phyloP scores from a whole-genome alignment of 2,888 invertebrate genomes.

The Chesias legatella region DNA sequence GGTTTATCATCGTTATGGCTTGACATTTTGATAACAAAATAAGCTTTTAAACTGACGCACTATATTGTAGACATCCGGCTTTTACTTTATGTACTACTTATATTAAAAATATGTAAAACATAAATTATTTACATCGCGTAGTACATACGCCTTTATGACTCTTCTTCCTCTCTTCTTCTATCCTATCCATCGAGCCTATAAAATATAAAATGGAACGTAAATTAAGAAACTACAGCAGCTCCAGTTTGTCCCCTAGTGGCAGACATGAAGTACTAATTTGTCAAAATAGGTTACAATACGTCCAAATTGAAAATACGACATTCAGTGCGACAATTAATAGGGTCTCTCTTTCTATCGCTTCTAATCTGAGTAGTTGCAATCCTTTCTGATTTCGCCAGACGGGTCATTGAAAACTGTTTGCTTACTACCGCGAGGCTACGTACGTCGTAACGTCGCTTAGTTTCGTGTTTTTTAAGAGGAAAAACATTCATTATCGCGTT shows the following conservation, averaged over 20 bases:
- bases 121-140: no score
- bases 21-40: no score
- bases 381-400: slow-evolving; percentile 43
- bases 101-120: no score
- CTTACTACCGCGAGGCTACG: slow-evolving; percentile 65
- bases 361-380: slow-evolving; percentile 5
- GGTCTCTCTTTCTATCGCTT: slow-evolving; percentile 47
- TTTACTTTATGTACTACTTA: no score
- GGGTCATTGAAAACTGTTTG: slow-evolving; percentile 31
- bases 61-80: no score
- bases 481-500: slow-evolving; percentile 38
- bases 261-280: slow-evolving; percentile 70
- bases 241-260: slow-evolving; percentile 59
- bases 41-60: no score
- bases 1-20: no score
- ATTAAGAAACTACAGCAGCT: slow-evolving; percentile 37
- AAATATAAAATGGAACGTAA: slow-evolving; percentile 48
- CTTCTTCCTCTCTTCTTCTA: background rate
- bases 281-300: slow-evolving; percentile 72
- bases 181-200: slow-evolving; percentile 1
- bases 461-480: slow-evolving; percentile 56
- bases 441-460: slow-evolving; percentile 61
- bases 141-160: no score
- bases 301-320: slow-evolving; percentile 38
- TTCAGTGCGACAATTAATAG: slow-evolving; percentile 30